Conservation (phyloP, 2,888 invertebrate genomes). For the Pollenia amentaria region DNA sequence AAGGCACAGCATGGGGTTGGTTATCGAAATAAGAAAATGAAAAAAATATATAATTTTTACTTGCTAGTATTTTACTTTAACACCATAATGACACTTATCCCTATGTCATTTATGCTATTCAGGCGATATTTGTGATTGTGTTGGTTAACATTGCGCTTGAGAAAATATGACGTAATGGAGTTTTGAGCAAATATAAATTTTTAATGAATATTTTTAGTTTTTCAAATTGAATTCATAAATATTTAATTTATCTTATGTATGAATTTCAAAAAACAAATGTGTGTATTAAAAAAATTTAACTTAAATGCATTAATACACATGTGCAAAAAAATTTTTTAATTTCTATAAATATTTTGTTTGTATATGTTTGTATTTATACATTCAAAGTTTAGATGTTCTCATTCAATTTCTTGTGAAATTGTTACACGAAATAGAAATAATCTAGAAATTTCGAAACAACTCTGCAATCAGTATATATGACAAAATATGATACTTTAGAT, state of each 20-base stretch:
- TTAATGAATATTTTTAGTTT: conserved; percentile 12
- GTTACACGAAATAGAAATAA: conserved; percentile 14
- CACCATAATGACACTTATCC: neutral
- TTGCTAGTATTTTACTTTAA: neutral
- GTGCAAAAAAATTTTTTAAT: conserved; percentile 36
- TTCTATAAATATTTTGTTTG: neutral
- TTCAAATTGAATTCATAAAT: conserved; percentile 31
- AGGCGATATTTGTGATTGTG: neutral
- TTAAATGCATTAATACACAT: conserved; percentile 16
- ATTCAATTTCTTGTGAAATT: no score
- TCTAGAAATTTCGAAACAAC: conserved; percentile 48
- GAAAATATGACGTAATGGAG: conserved; percentile 43
- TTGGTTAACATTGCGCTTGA: neutral
- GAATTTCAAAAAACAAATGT: conserved; percentile 23
- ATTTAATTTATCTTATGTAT: conserved; percentile 33
- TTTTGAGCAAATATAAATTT: conserved; percentile 25
- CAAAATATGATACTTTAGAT: neutral
- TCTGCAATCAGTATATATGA: conserved; percentile 10
- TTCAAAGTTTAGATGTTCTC: no score
- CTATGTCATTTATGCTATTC: neutral
- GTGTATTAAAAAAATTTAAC: no score
- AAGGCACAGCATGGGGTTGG: conserved; percentile 33
- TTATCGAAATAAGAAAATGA: neutral
- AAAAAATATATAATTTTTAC: neutral
- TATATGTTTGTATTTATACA: no score